Evolutionary conservation across 2,113 vertebrate species (phyloP).

Genomic region (Scomber colias): DNA sequence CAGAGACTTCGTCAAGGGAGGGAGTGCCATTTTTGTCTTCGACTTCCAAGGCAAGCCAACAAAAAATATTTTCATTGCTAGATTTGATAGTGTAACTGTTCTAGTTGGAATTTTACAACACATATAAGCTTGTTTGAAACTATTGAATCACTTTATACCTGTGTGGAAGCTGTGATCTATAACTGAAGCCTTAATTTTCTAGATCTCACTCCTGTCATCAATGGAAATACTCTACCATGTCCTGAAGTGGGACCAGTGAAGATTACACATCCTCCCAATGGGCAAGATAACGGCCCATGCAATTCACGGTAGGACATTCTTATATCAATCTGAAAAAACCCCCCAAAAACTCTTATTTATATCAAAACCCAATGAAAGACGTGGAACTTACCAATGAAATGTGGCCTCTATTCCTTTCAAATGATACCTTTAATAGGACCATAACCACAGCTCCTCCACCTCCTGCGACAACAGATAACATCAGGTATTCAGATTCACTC

Average conservation of each 20-base stretch:
- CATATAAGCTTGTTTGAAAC: neutral
- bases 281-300: constrained; percentile 21
- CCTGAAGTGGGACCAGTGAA: neutral
- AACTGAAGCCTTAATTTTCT: neutral
- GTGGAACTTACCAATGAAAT: neutral
- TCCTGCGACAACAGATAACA: neutral
- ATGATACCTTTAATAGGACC: constrained; percentile 15
- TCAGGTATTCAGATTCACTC: constrained; percentile 19
- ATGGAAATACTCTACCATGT: constrained; percentile 50
- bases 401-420: neutral
- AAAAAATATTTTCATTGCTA: neutral
- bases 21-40: constrained; percentile 80
- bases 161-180: neutral
- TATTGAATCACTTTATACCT: neutral
- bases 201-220: constrained; percentile 56
- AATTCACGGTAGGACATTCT: constrained; percentile 13
- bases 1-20: constrained; percentile 87
- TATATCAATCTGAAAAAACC: too few species aligned
- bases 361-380: neutral
- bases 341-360: too few species aligned
- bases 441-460: neutral
- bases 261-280: neutral
- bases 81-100: neutral
- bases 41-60: constrained; percentile 86
- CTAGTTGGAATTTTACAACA: neutral